Percentiles rank a stretch among this genome's conserved stretches.
phyloP scores from a whole-genome alignment of 2,888 invertebrate species.

The Epistrophe grossulariae region DNA sequence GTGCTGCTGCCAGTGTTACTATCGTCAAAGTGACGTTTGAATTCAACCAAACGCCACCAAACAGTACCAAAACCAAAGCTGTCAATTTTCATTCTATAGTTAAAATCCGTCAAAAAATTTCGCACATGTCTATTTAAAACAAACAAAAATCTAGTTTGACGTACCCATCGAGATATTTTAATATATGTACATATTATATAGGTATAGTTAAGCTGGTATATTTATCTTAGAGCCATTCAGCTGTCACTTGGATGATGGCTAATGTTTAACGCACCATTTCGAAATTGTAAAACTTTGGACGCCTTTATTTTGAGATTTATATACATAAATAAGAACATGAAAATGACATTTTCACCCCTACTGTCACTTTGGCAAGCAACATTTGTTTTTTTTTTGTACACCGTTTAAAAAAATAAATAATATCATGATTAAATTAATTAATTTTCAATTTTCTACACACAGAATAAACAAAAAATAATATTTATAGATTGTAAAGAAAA shows the following conservation, averaged over 20 bases:
- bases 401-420: conserved; percentile 18
- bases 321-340: not conserved
- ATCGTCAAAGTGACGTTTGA: conserved; percentile 11
- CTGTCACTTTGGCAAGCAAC: conserved; percentile 38
- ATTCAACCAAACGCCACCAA: conserved; percentile 3
- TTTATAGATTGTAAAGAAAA: conserved; percentile 35
- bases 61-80: conserved; percentile 31
- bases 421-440: conserved; percentile 51
- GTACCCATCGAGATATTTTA: not conserved
- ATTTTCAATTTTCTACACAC: not conserved
- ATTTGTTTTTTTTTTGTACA: conserved; percentile 2
- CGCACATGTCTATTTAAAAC: conserved; percentile 39
- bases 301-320: not conserved
- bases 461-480: not conserved
- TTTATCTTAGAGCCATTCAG: conserved; percentile 15
- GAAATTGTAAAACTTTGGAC: conserved; percentile 7
- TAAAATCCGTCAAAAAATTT: conserved; percentile 42
- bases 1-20: not conserved
- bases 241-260: conserved; percentile 28
- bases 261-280: conserved; percentile 29
- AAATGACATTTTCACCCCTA: conserved; percentile 51
- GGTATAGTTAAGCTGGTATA: not conserved
- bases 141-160: conserved; percentile 1
- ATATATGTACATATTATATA: too few relatives aligned
- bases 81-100: conserved; percentile 61